These are phyloP conservation scores for Empis stercorea DNA, from an alignment of 2,888 invertebrate species.

Conservation along the genomic window DNA sequence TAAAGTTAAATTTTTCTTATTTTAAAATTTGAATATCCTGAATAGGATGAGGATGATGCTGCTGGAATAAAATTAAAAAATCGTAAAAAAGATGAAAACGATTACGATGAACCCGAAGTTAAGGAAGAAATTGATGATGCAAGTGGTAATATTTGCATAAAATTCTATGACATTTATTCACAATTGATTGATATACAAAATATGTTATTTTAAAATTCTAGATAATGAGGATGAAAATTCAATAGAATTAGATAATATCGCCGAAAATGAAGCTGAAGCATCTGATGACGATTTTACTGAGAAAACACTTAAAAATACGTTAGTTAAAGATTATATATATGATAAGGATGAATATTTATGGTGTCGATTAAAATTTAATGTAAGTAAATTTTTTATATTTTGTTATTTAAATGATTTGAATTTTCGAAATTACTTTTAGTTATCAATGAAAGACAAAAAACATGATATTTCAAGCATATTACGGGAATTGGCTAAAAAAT, in stretches of 20 bases:
- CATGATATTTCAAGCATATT: constrained; percentile 67
- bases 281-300: constrained; percentile 21
- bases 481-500: constrained; percentile 52
- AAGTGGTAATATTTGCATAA: constrained; percentile 19
- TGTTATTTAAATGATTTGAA: background rate
- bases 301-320: constrained; percentile 26
- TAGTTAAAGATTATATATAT: constrained; percentile 49
- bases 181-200: background rate
- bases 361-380: constrained; percentile 70
- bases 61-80: constrained; percentile 40
- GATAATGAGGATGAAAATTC: background rate
- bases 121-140: constrained; percentile 41
- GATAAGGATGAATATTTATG: constrained; percentile 65
- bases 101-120: constrained; percentile 53
- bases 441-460: constrained; percentile 47
- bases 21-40: background rate
- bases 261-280: constrained; percentile 18
- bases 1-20: background rate
- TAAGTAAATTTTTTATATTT: constrained; percentile 30
- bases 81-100: constrained; percentile 46
- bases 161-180: background rate
- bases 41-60: constrained; percentile 31
- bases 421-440: constrained; percentile 25
- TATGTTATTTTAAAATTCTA: background rate
- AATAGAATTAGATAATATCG: background rate